A percentile compares a stretch with the other conserved stretches of the same genome.
phyloP scores from a whole-genome alignment of 2,113 vertebrate species.

The Phycodurus eques region DNA sequence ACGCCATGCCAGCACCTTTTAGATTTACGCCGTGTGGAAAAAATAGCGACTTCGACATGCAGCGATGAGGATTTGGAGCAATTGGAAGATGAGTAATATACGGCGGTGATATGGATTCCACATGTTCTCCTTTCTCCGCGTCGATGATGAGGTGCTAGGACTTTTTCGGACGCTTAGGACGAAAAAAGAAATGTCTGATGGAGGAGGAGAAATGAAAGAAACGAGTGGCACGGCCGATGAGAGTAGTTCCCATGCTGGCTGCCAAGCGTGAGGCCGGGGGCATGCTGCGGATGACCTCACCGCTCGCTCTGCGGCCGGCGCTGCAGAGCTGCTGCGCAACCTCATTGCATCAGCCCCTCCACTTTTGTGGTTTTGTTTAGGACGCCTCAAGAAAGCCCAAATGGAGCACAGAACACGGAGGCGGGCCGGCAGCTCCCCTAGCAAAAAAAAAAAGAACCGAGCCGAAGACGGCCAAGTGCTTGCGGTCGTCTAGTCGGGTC shows the following conservation, averaged over 20 bases:
- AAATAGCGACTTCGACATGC: slow-evolving; percentile 25
- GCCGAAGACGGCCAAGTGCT: slow-evolving; percentile 59
- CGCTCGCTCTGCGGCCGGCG: slow-evolving; percentile 47
- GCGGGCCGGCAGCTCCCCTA: slow-evolving; percentile 48
- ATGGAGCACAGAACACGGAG: slow-evolving; percentile 66
- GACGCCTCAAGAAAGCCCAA: slow-evolving; percentile 64
- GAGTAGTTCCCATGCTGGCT: slow-evolving; percentile 66
- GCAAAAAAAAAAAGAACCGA: slow-evolving; percentile 28
- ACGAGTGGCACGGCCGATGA: slow-evolving; percentile 33
- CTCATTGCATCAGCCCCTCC: slow-evolving; percentile 49
- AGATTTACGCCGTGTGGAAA: slow-evolving; percentile 51
- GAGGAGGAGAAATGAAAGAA: slow-evolving; percentile 21
- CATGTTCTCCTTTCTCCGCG: slow-evolving; percentile 41
- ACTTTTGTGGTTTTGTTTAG: slow-evolving; percentile 70
- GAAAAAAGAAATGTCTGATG: slow-evolving; percentile 33
- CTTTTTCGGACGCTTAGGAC: slow-evolving; percentile 35
- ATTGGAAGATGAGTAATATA: slow-evolving; percentile 54
- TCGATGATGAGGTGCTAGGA: slow-evolving; percentile 65
- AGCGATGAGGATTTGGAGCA: slow-evolving; percentile 26
- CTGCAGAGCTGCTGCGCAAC: slow-evolving; percentile 41
- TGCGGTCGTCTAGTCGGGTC: slow-evolving; percentile 71
- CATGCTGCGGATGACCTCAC: slow-evolving; percentile 66
- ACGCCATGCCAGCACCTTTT: slow-evolving; percentile 21
- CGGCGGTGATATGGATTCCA: slow-evolving; percentile 60
- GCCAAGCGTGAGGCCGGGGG: slow-evolving; percentile 60